phyloP scores from a whole-genome alignment of 2,888 invertebrate genomes.

The Thalpophila matura region DNA sequence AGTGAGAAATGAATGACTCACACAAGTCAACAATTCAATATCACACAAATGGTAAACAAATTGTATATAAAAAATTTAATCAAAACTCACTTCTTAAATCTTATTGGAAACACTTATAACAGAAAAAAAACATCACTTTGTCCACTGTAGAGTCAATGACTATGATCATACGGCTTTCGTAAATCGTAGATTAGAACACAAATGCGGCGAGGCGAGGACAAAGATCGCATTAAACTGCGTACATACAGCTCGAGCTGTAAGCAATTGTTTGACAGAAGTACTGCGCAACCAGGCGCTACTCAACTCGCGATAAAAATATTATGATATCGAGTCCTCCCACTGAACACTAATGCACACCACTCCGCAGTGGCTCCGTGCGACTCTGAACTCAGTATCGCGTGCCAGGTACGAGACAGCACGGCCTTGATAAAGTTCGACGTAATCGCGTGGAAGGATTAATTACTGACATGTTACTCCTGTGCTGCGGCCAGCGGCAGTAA shows the following conservation, averaged over 20 bases:
- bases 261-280: conserved; percentile 51
- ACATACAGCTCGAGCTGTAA: conserved; percentile 32
- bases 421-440: conserved; percentile 85
- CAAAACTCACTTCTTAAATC: conserved; percentile 47
- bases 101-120: conserved; percentile 28
- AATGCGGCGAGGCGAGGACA: conserved; percentile 53
- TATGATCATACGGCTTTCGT: conserved; percentile 27
- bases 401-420: conserved; percentile 85
- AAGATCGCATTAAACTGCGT: conserved; percentile 62
- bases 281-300: conserved; percentile 56
- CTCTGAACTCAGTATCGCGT: conserved; percentile 69
- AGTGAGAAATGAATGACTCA: conserved; percentile 59
- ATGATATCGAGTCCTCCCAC: conserved; percentile 83
- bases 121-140: conserved; percentile 41
- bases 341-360: conserved; percentile 69
- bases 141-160: conserved; percentile 24
- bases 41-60: conserved; percentile 32
- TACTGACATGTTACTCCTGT: conserved; percentile 47
- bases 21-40: conserved; percentile 21
- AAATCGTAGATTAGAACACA: conserved; percentile 32
- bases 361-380: conserved; percentile 61
- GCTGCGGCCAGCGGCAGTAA: conserved; percentile 1
- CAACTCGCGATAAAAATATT: conserved; percentile 73
- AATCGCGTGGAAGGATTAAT: conserved; percentile 69
- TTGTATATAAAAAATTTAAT: neutral